Evolutionary conservation across 64 coral and sea anemone genomes (phyloP).

Genomic region (Trachythela sp.): DNA sequence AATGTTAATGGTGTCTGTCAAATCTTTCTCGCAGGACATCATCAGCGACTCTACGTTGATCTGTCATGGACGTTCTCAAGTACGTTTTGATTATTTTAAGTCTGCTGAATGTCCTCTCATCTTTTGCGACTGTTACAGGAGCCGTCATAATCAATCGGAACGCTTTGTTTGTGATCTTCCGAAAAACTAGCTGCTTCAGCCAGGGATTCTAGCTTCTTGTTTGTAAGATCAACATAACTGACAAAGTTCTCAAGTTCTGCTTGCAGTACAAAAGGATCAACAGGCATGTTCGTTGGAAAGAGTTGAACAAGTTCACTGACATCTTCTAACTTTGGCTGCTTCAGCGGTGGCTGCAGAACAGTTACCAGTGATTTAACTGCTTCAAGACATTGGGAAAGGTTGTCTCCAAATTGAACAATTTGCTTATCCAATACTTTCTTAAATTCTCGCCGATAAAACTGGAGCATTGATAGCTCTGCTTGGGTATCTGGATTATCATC

Average conservation of each 20-base stretch:
- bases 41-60: slow-evolving; percentile 21
- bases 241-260: too few species aligned
- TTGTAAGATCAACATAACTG: too few species aligned
- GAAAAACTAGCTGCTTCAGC: too few species aligned
- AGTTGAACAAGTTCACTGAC: too few species aligned
- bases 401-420: slow-evolving; percentile 16
- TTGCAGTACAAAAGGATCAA: too few species aligned
- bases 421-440: slow-evolving; percentile 10
- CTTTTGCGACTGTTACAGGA: not conserved
- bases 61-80: slow-evolving; percentile 3
- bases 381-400: not conserved
- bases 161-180: slow-evolving; percentile 1
- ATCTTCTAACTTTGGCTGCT: too few species aligned
- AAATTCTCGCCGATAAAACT: too few species aligned
- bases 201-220: too few species aligned
- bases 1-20: too few species aligned
- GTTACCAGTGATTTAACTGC: not conserved
- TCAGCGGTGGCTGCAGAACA: slow-evolving; percentile 8
- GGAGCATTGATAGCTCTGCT: too few species aligned
- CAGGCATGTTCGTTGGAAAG: too few species aligned
- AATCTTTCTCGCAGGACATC: slow-evolving; percentile 16
- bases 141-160: not conserved
- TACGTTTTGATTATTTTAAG: slow-evolving; percentile 1
- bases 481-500: too few species aligned
- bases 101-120: not conserved